Evolutionary conservation across 2,888 invertebrate genomes (phyloP), one percentile per base, ranked within the genome.

Genomic region (Lathronympha strigana): DNA sequence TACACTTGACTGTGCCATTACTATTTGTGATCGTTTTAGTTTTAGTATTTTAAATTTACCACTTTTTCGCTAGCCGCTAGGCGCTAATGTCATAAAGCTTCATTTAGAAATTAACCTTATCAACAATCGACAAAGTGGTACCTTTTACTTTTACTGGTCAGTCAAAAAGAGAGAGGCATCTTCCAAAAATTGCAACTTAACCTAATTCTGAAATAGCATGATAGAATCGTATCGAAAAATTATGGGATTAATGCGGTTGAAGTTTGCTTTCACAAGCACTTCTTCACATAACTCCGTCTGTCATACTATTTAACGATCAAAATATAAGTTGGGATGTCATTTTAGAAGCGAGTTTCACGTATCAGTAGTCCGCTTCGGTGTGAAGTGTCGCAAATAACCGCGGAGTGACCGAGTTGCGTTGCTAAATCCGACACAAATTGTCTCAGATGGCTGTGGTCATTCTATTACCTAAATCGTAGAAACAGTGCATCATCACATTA

Each of bases 341-440:
- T 54, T 47, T 40, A 66, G 60, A 54, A 53, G 31, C 38, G 15
- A 66, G 67, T 63, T 68, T 69, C 40, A 15, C 50, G 68, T 63
- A 51, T 63, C 58, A 58, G 66, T 57, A 45, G 57, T 57, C 45
- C 23, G 43, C 17, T 57, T 45, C 43, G 57, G 57, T 57, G 31
- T 72, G 50, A 70, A 67, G 67, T 74, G 66, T 71, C 63, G 69
- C 66, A 72, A 74, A 62, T 55, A 71, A 77, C 78, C 77, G 68
- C 78, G 75, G 67, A 72, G 33, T 67, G 69, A 70, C 68, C 72
- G 68, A 69, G 69, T 64, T 67, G 43, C 66, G 69, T 76, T 74
- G 68, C 70, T 62, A 63, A 73, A 74, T 62, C 31, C 13, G 15
- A 31, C 31, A 40, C 47, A 47, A 54, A 17, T 57, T 31, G 28